Percentiles rank a stretch among this genome's conserved stretches.
These are phyloP conservation scores for Siniperca knerii DNA, from an alignment of 2,113 vertebrate species.

Conservation along the genomic window DNA sequence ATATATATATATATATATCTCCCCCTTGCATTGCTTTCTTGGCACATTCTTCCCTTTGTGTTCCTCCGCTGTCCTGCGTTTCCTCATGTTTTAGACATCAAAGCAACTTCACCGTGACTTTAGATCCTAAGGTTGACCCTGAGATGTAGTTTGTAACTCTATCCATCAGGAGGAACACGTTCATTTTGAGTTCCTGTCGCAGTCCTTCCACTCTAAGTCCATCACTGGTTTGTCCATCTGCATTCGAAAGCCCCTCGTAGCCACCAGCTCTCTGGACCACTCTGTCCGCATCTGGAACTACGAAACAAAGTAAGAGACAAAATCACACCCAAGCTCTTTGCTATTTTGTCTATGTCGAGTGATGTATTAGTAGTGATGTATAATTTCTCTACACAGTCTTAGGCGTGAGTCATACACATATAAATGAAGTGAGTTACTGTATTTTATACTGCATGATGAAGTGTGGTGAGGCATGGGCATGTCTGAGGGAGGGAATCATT, in stretches of 20 bases:
- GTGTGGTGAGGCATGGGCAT: background rate
- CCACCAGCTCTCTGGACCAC: slow-evolving; percentile 92
- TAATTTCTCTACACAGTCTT: background rate
- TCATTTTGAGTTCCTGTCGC: slow-evolving; percentile 89
- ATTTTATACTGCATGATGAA: background rate
- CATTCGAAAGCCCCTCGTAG: slow-evolving; percentile 90
- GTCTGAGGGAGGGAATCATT: background rate
- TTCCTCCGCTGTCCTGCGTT: background rate
- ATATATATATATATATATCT: too few relatives aligned
- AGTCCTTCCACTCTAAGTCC: slow-evolving; percentile 89
- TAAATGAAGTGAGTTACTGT: background rate
- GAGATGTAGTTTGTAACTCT: background rate
- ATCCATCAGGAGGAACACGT: slow-evolving; percentile 83
- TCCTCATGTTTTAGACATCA: background rate
- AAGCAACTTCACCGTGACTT: background rate
- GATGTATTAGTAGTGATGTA: background rate
- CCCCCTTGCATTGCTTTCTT: background rate
- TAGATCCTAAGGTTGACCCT: background rate
- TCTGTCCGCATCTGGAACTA: slow-evolving; percentile 97
- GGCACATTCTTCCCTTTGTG: background rate
- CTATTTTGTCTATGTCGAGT: background rate
- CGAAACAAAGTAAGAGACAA: slow-evolving; percentile 88
- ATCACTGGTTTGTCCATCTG: slow-evolving; percentile 92
- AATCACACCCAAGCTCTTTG: background rate
- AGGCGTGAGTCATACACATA: background rate